phyloP scores from a whole-genome alignment of 2,797 vertebrate genomes.

The Schizothorax lantsangensis region DNA sequence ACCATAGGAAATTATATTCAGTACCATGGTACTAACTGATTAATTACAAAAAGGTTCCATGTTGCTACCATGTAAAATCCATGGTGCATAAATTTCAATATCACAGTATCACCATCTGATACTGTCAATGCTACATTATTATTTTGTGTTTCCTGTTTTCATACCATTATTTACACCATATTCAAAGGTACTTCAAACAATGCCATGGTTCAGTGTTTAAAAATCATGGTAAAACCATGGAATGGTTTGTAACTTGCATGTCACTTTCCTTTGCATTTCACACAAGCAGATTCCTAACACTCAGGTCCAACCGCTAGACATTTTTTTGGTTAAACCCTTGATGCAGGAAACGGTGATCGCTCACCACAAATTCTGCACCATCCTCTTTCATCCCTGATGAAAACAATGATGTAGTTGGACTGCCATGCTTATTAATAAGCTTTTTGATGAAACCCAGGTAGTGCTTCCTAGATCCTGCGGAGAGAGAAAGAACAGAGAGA shows the following conservation, averaged over 20 bases:
- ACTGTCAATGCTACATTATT: no score
- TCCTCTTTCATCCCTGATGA: conserved; percentile 54
- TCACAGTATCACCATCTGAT: neutral
- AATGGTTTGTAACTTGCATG: neutral
- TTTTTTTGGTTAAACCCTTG: conserved; percentile 21
- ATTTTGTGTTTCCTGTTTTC: neutral
- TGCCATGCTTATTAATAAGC: conserved; percentile 58
- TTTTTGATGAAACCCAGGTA: conserved; percentile 55
- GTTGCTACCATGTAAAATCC: neutral
- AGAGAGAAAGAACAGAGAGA: conserved; percentile 69
- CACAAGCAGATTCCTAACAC: neutral
- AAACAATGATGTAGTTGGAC: conserved; percentile 53
- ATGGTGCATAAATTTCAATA: neutral
- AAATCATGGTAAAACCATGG: neutral
- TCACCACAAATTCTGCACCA: conserved; percentile 47
- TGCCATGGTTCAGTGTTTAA: neutral
- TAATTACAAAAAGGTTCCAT: neutral
- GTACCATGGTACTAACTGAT: neutral
- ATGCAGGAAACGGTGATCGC: conserved; percentile 24
- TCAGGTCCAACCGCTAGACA: neutral
- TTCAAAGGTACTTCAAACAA: neutral
- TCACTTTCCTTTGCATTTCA: neutral
- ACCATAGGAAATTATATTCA: neutral
- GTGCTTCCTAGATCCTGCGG: conserved; percentile 54
- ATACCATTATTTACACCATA: neutral